Conservation (phyloP, 2,888 invertebrate genomes). For the Pseudococcus longispinus region DNA sequence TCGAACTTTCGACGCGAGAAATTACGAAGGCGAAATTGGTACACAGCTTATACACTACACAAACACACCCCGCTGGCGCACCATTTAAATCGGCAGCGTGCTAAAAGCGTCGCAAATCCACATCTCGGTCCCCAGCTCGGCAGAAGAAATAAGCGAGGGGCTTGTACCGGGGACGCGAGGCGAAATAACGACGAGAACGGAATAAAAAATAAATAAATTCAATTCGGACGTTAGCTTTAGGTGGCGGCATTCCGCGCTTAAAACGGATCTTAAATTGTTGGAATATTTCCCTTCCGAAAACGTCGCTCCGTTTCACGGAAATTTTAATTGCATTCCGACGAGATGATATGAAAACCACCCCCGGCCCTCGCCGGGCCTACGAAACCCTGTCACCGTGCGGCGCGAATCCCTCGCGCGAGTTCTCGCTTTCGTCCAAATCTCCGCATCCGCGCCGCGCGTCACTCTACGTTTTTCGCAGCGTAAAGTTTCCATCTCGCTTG, state of each 20-base stretch:
- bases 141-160: neutral
- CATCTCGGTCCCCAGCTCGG: neutral
- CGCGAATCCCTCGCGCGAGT: neutral
- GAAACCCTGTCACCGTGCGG: slow-evolving; percentile 9
- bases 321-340: slow-evolving; percentile 56
- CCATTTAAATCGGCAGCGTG: neutral
- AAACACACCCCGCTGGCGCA: too few relatives aligned
- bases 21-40: neutral
- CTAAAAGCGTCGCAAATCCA: neutral
- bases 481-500: slow-evolving; percentile 34
- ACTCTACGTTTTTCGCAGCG: neutral
- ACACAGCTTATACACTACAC: too few relatives aligned
- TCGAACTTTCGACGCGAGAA: neutral
- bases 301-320: slow-evolving; percentile 53
- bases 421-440: neutral
- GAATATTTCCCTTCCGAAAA: slow-evolving; percentile 50
- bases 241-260: neutral
- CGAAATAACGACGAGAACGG: neutral
- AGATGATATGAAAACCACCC: slow-evolving; percentile 49
- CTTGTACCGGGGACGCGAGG: too few relatives aligned
- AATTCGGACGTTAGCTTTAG: slow-evolving; percentile 25
- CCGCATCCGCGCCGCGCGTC: neutral
- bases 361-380: neutral
- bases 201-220: slow-evolving; percentile 3
- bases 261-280: slow-evolving; percentile 46